Evolutionary conservation across 2,113 vertebrate species (phyloP), one percentile per base, ranked within the genome.

Genomic region (Syrrhaptes paradoxus): DNA sequence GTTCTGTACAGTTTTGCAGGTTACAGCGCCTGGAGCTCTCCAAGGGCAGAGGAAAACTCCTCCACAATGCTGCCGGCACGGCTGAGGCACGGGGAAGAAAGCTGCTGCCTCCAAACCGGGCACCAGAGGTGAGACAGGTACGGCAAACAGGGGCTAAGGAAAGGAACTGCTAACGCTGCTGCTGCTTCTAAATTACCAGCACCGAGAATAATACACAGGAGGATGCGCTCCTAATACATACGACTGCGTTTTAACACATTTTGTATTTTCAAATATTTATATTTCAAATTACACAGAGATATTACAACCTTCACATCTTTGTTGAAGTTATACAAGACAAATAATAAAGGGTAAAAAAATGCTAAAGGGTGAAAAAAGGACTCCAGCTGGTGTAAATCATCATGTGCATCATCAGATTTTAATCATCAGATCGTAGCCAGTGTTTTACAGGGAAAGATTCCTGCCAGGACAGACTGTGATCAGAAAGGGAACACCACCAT

Each of bases 141-240:
- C 28, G 20, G 52, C 55, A 73, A 75, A 41, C 1, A 26, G 15
- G 24, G 41, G 22, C 62, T 28, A 45, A 45, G 31, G 26, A 4
- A 38, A 58, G 25, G 10, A 57, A 13, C 19, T 34, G 34, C 55
- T 12, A 75, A 55, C 70, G 15, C 7, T 51, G 3, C 9, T 18
- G 57, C 58, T 46, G 36, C 36, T n/a, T 2, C 45, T 67, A 63
- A 28, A 10, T 70, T 26, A 61, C 43, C 11, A 34, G 7, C 17
- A 25, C 24, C 7, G 17, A 4, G 7, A 15, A 8, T 4, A 45
- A 29, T 2, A 21, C 18, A 3, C 0, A 4, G 1, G 2, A 17
- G 36, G 17, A 13, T 4, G 9, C 7, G 4, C 31, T 36, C 9
- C 45, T 29, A 25, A 57, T 29, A 3, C 34, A 9, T 1, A 24